These are phyloP conservation scores for Drosophila punjabiensis DNA, from an alignment of 1,140 invertebrate species.

Conservation along the genomic window DNA sequence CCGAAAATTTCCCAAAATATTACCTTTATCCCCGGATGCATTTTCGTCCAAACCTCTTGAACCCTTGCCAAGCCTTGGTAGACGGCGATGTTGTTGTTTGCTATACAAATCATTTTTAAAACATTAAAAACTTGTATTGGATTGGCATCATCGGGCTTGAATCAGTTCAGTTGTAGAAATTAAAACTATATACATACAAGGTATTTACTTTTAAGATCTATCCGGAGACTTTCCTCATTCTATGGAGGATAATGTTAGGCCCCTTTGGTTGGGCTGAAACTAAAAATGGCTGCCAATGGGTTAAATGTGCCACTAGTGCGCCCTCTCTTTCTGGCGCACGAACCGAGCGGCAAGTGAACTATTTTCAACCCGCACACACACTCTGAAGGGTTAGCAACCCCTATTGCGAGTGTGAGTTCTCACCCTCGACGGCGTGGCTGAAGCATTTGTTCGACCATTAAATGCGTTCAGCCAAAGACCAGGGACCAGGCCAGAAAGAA, in stretches of 20 bases:
- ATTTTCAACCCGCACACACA: slow-evolving; percentile 31
- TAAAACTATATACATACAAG: background rate
- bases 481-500: background rate
- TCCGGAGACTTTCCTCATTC: background rate
- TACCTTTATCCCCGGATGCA: too few species aligned
- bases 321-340: slow-evolving; percentile 13
- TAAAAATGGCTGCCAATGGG: slow-evolving; percentile 54
- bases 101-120: too few species aligned
- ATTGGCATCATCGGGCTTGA: too few species aligned
- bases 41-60: too few species aligned
- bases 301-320: slow-evolving; percentile 17
- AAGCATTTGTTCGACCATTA: slow-evolving; percentile 58
- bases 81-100: too few species aligned
- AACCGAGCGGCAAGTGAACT: slow-evolving; percentile 10
- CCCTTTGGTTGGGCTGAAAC: slow-evolving; percentile 16
- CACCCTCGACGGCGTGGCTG: slow-evolving; percentile 20
- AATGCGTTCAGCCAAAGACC: slow-evolving; percentile 60
- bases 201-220: background rate
- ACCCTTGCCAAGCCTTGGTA: too few species aligned
- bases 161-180: too few species aligned
- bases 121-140: too few species aligned
- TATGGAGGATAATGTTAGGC: background rate
- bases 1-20: too few species aligned
- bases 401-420: slow-evolving; percentile 33
- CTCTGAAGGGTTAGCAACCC: slow-evolving; percentile 40